Percentiles rank a stretch among this genome's conserved stretches.
Conservation (phyloP, 2,797 vertebrate species). For the Acestrorhynchus altus region DNA sequence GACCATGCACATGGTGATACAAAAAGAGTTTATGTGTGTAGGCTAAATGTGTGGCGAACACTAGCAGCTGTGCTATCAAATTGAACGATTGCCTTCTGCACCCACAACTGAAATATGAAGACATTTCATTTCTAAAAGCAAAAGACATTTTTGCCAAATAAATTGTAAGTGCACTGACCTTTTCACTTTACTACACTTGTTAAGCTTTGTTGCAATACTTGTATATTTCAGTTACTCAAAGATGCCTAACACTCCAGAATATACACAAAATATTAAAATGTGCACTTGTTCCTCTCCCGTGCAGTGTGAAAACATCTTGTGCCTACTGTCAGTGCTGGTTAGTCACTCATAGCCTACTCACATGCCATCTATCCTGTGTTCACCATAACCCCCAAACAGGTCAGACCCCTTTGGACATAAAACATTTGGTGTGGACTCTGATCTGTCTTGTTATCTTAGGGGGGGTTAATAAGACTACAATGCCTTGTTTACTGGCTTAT, state of each 20-base stretch:
- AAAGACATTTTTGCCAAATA: neutral
- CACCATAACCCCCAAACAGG: neutral
- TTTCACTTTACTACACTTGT: neutral
- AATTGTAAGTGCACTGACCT: neutral
- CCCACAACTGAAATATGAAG: conserved; percentile 2
- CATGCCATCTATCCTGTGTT: neutral
- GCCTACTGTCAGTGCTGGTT: conserved; percentile 17
- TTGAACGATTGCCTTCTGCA: neutral
- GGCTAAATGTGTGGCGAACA: conserved; percentile 21
- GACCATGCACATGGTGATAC: neutral
- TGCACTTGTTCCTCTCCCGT: neutral
- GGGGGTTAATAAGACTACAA: conserved; percentile 43
- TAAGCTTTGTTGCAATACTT: conserved; percentile 11
- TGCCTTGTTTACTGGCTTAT: conserved; percentile 42
- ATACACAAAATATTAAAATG: neutral
- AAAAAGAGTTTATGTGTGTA: neutral
- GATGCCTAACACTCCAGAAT: conserved; percentile 1
- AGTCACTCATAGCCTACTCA: conserved; percentile 3
- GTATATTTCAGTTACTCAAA: neutral
- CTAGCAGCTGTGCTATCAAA: neutral
- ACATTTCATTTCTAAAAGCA: neutral
- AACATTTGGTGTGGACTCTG: neutral
- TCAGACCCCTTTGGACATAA: neutral
- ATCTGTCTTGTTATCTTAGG: neutral
- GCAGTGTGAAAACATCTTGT: neutral